Evolutionary conservation across 2,888 invertebrate genomes (phyloP), one percentile per base, ranked within the genome.

Genomic region (Mystacides longicornis): DNA sequence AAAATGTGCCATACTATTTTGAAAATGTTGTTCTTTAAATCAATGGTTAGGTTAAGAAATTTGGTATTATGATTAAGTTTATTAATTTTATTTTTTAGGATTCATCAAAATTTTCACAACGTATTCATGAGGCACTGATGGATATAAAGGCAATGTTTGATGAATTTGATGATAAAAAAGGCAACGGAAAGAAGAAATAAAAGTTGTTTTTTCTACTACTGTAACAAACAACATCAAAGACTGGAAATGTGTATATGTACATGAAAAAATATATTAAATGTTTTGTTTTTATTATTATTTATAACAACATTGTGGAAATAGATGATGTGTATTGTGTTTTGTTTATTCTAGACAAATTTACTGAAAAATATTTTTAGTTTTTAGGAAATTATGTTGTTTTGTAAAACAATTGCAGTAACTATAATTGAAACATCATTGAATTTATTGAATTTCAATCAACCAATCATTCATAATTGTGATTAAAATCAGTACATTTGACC

Each of bases 91-190:
- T 66, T 63, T 71, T 79, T 37, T 74, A 93, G 93, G 83, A 87
- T 71, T 91, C 93, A 9, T 79, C 82, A 57, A 81, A 89, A 65
- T 93, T 94, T 73, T 83, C 87, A 33, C 74, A 76, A 57, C 78
- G 85, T 68, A 89, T 94, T 63, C 82, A 82, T 65, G 75, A 74
- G 63, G 86, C 90, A 1, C 70, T 91, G 56, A 74, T 75, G 49
- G 89, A 90, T 64, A 84, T 94, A 63, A 83, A 79, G 65, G 72
- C 76, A 51, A 75, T 92, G 57, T 87, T 88, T 67, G 47, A 33
- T 16, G 33, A 48, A 47, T 48, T 16, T 46, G 48, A 22, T 22
- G 48, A 53, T 33, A 27, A 27, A 7, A 37, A 7, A n/a, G 37
- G n/a, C 37, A 37, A 37, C n/a, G 37, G 37, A 14, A 37, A 37